Evolutionary conservation across 2,797 vertebrate species (phyloP).

Genomic region (Coreius guichenoti): DNA sequence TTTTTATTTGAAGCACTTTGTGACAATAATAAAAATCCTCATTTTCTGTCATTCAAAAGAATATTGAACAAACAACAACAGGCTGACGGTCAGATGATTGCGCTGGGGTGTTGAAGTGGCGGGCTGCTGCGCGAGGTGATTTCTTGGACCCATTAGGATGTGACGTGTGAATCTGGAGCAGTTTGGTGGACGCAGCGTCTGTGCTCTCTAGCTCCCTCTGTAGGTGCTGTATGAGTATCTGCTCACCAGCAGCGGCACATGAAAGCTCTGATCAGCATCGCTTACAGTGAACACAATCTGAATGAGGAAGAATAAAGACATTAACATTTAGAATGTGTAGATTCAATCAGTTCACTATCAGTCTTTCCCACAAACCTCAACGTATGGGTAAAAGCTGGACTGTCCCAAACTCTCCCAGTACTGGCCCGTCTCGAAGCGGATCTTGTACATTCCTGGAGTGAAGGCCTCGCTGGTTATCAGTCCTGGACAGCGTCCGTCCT

Average conservation of each 20-base stretch:
- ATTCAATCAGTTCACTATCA: too few species aligned
- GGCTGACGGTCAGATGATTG: neutral
- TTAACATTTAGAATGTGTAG: neutral
- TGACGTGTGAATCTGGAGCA: too few species aligned
- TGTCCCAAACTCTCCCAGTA: conserved; percentile 84
- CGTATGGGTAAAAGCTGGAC: conserved; percentile 85
- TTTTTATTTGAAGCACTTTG: neutral
- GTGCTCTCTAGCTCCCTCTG: conserved; percentile 80
- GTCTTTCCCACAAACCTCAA: conserved; percentile 79
- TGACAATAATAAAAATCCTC: neutral
- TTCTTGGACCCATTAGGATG: neutral
- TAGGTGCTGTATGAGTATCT: conserved; percentile 91
- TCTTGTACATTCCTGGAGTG: conserved; percentile 84
- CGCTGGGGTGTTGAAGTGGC: neutral
- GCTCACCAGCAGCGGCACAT: conserved; percentile 89
- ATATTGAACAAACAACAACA: neutral
- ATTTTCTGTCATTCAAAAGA: neutral
- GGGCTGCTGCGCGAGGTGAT: neutral
- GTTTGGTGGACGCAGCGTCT: neutral
- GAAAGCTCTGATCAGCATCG: conserved; percentile 78
- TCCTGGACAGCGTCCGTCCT: conserved; percentile 80
- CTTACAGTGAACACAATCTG: conserved; percentile 87
- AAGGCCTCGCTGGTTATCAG: conserved; percentile 72
- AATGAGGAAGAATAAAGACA: conserved; percentile 47
- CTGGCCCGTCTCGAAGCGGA: conserved; percentile 84